Evolutionary conservation across 2,113 vertebrate species (phyloP).

Genomic region (Picathartes gymnocephalus): DNA sequence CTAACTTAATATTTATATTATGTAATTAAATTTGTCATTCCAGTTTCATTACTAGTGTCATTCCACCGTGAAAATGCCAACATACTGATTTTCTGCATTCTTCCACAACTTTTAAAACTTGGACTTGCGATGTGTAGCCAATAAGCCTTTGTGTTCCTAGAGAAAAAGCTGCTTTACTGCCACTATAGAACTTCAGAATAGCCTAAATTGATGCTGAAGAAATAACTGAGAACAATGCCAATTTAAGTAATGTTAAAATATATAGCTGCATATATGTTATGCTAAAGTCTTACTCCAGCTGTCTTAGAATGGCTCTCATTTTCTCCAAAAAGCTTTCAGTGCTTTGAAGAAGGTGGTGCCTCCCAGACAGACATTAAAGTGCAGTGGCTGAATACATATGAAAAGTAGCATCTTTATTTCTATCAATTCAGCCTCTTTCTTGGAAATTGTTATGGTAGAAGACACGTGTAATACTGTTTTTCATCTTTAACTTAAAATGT

Average conservation of each 20-base stretch:
- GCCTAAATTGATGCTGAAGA: neutral
- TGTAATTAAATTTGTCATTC: conserved; percentile 2
- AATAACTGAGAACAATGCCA: neutral
- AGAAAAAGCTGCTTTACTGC: neutral
- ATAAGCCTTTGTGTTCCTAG: neutral
- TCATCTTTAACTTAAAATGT: neutral
- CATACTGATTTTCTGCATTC: neutral
- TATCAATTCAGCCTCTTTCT: neutral
- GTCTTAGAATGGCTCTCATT: neutral
- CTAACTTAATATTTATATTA: conserved; percentile 18
- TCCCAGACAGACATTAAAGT: neutral
- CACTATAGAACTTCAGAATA: neutral
- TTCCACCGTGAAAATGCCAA: neutral
- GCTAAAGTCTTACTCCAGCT: neutral
- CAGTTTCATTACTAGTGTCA: neutral
- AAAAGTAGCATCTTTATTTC: neutral
- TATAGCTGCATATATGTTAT: neutral
- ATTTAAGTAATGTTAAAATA: neutral
- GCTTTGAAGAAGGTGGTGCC: neutral
- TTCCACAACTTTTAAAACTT: neutral
- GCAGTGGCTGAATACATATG: neutral
- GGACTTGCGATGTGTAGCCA: neutral
- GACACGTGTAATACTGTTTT: neutral
- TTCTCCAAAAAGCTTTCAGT: conserved; percentile 24
- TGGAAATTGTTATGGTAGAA: neutral